A percentile compares a stretch with the other conserved stretches of the same genome.
These are phyloP conservation scores for Mallotus villosus DNA, from an alignment of 2,797 vertebrate species.

Conservation along the genomic window DNA sequence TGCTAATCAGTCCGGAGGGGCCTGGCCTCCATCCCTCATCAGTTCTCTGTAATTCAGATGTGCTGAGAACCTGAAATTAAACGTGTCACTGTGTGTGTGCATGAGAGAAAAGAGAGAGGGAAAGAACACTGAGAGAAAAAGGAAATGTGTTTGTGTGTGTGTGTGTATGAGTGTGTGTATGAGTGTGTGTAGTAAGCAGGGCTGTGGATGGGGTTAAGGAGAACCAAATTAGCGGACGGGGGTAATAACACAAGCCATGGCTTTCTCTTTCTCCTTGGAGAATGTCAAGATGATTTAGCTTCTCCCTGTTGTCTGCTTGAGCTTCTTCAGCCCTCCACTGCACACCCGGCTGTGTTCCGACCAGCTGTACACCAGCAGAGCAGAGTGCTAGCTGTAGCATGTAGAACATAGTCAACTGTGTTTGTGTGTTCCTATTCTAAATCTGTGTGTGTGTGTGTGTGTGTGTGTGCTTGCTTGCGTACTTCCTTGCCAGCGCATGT, in stretches of 20 bases:
- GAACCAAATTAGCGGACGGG: constrained; percentile 73
- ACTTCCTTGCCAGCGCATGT: background rate
- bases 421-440: background rate
- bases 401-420: background rate
- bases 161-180: constrained; percentile 8
- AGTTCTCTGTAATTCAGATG: constrained; percentile 91
- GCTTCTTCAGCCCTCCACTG: constrained; percentile 60
- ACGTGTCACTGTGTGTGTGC: constrained; percentile 81
- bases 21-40: constrained; percentile 89
- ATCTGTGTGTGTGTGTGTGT: background rate
- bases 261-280: constrained; percentile 68
- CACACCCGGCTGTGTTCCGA: too few relatives aligned
- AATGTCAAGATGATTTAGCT: constrained; percentile 76
- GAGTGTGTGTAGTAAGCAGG: background rate
- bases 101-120: constrained; percentile 31
- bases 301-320: constrained; percentile 66
- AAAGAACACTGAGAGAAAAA: background rate
- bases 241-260: constrained; percentile 63
- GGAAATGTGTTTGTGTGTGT: constrained; percentile 6
- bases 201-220: constrained; percentile 68
- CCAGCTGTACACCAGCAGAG: constrained; percentile 45
- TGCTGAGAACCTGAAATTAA: constrained; percentile 95
- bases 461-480: background rate
- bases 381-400: background rate
- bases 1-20: constrained; percentile 96